phyloP scores from a whole-genome alignment of 2,797 vertebrate species.

The Macropodus opercularis region DNA sequence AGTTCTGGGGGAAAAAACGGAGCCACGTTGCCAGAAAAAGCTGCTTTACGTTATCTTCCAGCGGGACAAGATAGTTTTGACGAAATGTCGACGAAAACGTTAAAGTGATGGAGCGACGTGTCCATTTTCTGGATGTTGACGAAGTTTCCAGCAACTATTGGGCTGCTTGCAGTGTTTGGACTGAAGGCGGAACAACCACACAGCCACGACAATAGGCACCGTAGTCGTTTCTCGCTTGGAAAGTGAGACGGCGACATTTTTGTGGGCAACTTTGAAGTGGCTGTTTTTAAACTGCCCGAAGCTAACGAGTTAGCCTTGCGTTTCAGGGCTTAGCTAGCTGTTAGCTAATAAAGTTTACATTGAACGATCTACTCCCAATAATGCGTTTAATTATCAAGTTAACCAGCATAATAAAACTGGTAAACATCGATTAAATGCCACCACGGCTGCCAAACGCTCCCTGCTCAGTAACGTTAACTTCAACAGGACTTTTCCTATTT shows the following conservation, averaged over 20 bases:
- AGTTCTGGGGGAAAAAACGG: constrained; percentile 26
- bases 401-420: neutral
- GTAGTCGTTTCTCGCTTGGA: accelerated
- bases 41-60: neutral
- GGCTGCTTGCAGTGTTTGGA: constrained; percentile 2
- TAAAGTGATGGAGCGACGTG: constrained; percentile 12
- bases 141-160: neutral
- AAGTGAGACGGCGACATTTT: accelerated
- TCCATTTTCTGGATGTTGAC: constrained; percentile 5
- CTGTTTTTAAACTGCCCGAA: neutral
- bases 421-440: neutral
- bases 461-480: neutral
- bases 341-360: neutral
- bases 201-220: neutral
- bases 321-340: neutral
- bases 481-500: neutral
- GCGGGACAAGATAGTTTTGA: neutral
- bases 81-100: neutral
- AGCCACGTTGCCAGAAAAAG: neutral
- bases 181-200: neutral
- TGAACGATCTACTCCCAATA: neutral
- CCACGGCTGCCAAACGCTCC: neutral
- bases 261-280: neutral
- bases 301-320: neutral
- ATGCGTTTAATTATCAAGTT: neutral